phyloP scores from a whole-genome alignment of 1,140 invertebrate species.

The Eumeta japonica region DNA sequence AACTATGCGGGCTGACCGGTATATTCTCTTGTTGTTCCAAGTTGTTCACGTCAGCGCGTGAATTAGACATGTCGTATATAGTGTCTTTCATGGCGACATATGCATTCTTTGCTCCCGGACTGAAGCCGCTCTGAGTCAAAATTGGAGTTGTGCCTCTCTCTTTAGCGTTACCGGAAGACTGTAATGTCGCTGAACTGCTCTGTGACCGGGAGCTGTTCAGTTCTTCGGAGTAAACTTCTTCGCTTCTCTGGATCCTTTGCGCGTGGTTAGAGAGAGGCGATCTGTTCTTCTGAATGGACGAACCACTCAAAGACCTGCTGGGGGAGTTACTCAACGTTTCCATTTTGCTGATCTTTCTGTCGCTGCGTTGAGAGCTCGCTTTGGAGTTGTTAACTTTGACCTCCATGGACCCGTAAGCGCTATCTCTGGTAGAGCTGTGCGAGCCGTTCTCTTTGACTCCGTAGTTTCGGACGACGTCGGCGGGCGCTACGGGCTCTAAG shows the following conservation, averaged over 20 bases:
- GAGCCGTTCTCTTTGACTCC: constrained; percentile 47
- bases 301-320: constrained; percentile 38
- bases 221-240: constrained; percentile 49
- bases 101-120: constrained; percentile 19
- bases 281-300: constrained; percentile 35
- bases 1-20: constrained; percentile 38
- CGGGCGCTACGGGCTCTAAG: constrained; percentile 49
- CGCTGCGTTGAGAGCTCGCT: constrained; percentile 19
- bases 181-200: constrained; percentile 39
- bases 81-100: constrained; percentile 58
- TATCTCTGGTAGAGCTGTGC: constrained; percentile 51
- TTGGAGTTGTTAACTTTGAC: constrained; percentile 25
- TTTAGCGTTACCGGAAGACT: constrained; percentile 34
- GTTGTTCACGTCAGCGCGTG: constrained; percentile 22
- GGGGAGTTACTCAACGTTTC: constrained; percentile 31
- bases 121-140: constrained; percentile 31
- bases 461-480: constrained; percentile 35
- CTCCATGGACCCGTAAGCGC: constrained; percentile 56
- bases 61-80: constrained; percentile 49
- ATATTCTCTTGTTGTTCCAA: constrained; percentile 20
- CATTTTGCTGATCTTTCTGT: constrained; percentile 21
- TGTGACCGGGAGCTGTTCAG: constrained; percentile 34
- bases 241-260: constrained; percentile 45
- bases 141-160: constrained; percentile 24
- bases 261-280: constrained; percentile 34